Evolutionary conservation across 2,113 vertebrate species (phyloP).

Genomic region (Mus spicilegus): DNA sequence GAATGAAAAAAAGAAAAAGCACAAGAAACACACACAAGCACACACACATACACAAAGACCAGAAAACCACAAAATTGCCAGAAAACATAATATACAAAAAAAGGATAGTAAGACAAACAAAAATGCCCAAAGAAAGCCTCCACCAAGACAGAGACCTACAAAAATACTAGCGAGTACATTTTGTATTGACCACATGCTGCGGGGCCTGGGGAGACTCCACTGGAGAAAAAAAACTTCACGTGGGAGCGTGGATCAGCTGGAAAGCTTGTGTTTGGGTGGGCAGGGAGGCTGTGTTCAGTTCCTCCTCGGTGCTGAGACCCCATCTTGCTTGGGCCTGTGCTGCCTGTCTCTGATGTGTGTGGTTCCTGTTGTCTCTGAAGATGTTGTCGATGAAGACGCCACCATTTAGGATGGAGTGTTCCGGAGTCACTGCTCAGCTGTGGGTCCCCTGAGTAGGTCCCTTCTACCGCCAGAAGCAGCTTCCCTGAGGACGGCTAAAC

Average conservation of each 20-base stretch:
- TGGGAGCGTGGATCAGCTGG: neutral
- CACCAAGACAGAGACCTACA: neutral
- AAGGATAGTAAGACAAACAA: neutral
- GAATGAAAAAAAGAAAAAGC: neutral
- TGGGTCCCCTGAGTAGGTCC: neutral
- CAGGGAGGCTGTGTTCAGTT: no score
- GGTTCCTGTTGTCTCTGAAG: neutral
- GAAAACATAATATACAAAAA: neutral
- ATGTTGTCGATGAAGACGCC: neutral
- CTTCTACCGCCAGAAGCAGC: neutral
- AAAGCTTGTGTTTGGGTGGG: no score
- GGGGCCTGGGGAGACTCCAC: neutral
- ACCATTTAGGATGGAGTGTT: neutral
- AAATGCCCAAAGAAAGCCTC: neutral
- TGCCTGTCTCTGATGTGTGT: neutral
- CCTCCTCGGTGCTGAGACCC: neutral
- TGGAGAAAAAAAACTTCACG: neutral
- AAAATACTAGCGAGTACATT: neutral
- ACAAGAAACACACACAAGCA: neutral
- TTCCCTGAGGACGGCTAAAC: neutral
- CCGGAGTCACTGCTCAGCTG: neutral
- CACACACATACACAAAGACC: neutral
- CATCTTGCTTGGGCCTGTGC: neutral
- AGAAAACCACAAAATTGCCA: neutral
- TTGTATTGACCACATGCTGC: neutral